Base-by-base conservation (phyloP, 2,797 vertebrate genomes). In the Bucorvus abyssinicus region DNA sequence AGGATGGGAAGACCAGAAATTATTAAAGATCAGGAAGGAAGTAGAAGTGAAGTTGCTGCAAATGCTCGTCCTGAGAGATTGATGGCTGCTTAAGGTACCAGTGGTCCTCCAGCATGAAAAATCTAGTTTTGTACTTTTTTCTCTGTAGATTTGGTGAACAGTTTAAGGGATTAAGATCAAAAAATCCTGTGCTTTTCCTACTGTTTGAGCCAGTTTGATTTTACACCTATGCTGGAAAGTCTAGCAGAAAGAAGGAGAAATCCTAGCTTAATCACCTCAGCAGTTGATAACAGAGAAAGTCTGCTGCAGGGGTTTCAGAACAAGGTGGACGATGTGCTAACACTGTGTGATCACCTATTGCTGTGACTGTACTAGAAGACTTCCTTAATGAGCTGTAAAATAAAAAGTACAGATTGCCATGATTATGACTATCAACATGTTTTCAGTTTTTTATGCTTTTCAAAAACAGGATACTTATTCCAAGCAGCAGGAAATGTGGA, bases 31-130 rank as follows among this genome's bases (percentile, higher is more conserved):
- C 20, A 36, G 23, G 50, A 73, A 73, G n/a, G 23, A 69, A 65
- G 8, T 40, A 29, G 50, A 73, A 80, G 27, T 14, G 24, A 3
- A 0, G 0, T 10, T 71, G 21, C 30, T 71, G 16, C 18, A 45
- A 56, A 50, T 30, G 8, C 7, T 63, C 12, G 21, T 60, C 20
- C 17, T 73, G 47, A 68, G 55, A 59, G 12, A 15, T 7, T 0
- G 0, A 27, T 42, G 40, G 15, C 30, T 77, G 12, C 29, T 73
- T 40, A 61, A 38, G 21, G 38, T 61, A 34, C 19, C 27, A 30
- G n/a, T 59, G 34, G 14, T 79, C 57, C n/a, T 86, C 50, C 73
- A 83, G 27, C 26, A 64, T 13, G 34, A n/a, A 90, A 74, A 52
- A 40, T 1, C 21, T 34, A 21, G 10, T 11, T 49, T 65, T 67